A percentile compares a stretch with the other conserved stretches of the same genome.
Conservation (phyloP, 2,888 invertebrate species). For the Rhabditoides inermis region DNA sequence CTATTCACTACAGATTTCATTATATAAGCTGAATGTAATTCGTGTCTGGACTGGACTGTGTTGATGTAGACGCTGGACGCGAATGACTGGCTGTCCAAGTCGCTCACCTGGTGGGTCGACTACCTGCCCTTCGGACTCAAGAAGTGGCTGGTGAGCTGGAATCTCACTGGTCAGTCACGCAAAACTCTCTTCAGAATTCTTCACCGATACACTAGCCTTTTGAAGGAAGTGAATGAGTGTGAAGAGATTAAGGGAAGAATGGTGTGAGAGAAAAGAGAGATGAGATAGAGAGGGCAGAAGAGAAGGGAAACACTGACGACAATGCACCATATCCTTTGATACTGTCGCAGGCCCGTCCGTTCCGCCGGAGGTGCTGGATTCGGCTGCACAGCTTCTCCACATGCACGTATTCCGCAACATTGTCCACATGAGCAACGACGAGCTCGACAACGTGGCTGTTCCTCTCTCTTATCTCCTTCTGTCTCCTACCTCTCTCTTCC, state of each 20-base stretch:
- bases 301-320: too few relatives aligned
- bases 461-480: neutral
- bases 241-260: too few relatives aligned
- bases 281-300: too few relatives aligned
- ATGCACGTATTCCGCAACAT: slow-evolving; percentile 35
- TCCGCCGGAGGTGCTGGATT: slow-evolving; percentile 22
- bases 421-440: slow-evolving; percentile 36
- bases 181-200: too few relatives aligned
- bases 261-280: too few relatives aligned
- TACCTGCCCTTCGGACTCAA: slow-evolving; percentile 26
- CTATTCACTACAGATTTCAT: neutral
- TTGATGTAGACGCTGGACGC: slow-evolving; percentile 20
- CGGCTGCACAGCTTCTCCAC: slow-evolving; percentile 26
- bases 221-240: too few relatives aligned
- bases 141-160: slow-evolving; percentile 22
- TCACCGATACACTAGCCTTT: too few relatives aligned
- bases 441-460: slow-evolving; percentile 20
- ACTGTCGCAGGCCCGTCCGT: too few relatives aligned
- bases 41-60: neutral
- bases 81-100: slow-evolving; percentile 34
- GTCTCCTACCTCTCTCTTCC: too few relatives aligned
- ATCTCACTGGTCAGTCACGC: slow-evolving; percentile 5
- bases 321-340: too few relatives aligned
- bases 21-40: neutral
- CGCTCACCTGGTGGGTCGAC: slow-evolving; percentile 29